Percentiles rank a stretch among this genome's conserved stretches.
Conservation (phyloP, 2,797 vertebrate genomes). For the Characodon lateralis region DNA sequence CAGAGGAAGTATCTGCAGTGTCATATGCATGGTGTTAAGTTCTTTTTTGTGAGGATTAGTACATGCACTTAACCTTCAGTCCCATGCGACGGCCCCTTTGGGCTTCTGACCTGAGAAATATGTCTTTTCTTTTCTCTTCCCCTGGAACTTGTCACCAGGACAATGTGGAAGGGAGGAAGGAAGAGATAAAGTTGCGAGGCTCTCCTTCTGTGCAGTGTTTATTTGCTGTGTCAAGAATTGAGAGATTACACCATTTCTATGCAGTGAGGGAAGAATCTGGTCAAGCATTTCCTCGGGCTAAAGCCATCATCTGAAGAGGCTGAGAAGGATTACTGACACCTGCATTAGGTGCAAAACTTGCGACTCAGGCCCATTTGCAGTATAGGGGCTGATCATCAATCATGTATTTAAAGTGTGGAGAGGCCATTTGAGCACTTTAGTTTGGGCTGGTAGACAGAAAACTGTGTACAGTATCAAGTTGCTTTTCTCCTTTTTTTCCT, state of each 20-base stretch:
- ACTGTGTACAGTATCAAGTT: slow-evolving; percentile 34
- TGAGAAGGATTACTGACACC: slow-evolving; percentile 79
- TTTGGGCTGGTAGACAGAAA: slow-evolving; percentile 41
- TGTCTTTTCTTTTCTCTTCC: slow-evolving; percentile 69
- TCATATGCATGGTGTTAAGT: slow-evolving; percentile 69
- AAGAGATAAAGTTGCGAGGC: slow-evolving; percentile 82
- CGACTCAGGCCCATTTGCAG: slow-evolving; percentile 71
- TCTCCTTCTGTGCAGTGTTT: slow-evolving; percentile 81
- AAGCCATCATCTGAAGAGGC: slow-evolving; percentile 76
- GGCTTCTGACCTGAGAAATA: slow-evolving; percentile 76
- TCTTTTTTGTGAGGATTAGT: slow-evolving; percentile 68
- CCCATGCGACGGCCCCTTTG: slow-evolving; percentile 59
- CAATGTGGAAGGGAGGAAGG: slow-evolving; percentile 86
- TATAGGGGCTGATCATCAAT: slow-evolving; percentile 72
- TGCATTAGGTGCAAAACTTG: slow-evolving; percentile 77
- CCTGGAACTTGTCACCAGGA: slow-evolving; percentile 79
- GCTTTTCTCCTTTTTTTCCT: slow-evolving; percentile 2
- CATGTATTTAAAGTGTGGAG: slow-evolving; percentile 67
- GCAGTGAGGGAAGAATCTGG: slow-evolving; percentile 79
- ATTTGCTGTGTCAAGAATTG: slow-evolving; percentile 88
- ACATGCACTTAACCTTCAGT: slow-evolving; percentile 81
- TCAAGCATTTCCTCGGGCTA: slow-evolving; percentile 81
- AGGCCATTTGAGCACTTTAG: slow-evolving; percentile 51
- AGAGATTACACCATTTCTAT: slow-evolving; percentile 86
- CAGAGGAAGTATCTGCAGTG: slow-evolving; percentile 52